Percentiles rank a stretch among this genome's conserved stretches.
Evolutionary conservation across 2,113 vertebrate species (phyloP).

Genomic region (Alethe diademata): DNA sequence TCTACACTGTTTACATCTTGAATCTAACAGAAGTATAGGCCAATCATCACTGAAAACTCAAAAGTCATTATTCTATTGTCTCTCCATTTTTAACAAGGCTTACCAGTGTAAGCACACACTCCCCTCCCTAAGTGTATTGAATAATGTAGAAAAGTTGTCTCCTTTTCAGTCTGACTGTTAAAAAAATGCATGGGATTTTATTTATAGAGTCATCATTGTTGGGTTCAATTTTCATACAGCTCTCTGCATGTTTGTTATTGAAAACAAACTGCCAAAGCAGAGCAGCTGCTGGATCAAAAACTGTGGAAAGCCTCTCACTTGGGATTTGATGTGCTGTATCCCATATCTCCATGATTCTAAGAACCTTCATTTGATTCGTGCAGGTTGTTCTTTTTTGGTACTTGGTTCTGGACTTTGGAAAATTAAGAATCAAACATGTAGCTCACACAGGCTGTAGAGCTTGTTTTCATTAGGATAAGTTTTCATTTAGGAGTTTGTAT

Average conservation of each 20-base stretch:
- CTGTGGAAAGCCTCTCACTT: neutral
- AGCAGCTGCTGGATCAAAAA: neutral
- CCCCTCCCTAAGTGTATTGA: neutral
- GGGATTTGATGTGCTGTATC: neutral
- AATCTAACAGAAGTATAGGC: neutral
- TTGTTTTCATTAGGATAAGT: neutral
- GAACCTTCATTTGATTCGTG: neutral
- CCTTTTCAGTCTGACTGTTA: neutral
- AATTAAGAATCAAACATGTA: neutral
- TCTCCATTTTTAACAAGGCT: neutral
- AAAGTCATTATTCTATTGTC: neutral
- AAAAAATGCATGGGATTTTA: neutral
- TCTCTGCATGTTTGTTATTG: neutral
- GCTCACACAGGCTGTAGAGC: neutral
- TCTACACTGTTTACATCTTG: neutral
- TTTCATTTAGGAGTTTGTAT: neutral
- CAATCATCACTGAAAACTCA: neutral
- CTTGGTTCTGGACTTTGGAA: neutral
- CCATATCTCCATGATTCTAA: neutral
- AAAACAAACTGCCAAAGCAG: neutral
- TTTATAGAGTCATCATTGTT: neutral
- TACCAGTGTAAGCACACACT: neutral
- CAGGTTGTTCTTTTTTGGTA: neutral
- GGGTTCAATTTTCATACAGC: neutral
- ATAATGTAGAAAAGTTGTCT: neutral